Base-by-base conservation (phyloP, 2,888 invertebrate genomes). In the Catocala sponsa region DNA sequence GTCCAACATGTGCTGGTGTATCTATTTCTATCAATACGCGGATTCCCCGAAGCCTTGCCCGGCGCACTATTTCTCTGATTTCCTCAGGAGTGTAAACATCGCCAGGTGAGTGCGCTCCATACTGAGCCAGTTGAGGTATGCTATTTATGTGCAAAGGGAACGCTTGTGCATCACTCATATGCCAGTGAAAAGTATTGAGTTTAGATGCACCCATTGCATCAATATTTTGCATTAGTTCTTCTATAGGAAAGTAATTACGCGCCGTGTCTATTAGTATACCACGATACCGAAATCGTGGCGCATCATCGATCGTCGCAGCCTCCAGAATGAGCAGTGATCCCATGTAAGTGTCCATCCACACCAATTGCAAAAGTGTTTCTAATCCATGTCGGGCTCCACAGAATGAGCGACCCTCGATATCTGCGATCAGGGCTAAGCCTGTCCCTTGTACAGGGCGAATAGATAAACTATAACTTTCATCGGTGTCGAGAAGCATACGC, bases 161-260 rank as follows among this genome's bases (percentile, higher is more conserved):
- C 65, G 98, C 97, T 86, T 98, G 98, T 4, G 98, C 97, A 86
- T 99, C 98, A 0, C 96, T 96, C 32, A 97, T 95, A 79, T 97
- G 97, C 98, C 98, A 98, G 85, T 99, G 99, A 82, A 99, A 97
- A 0, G 98, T 97, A 88, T 99, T 99, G 55, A 99, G 90, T 91
- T 99, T 99, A 68, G 96, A 96, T 65, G 97, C 96, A 0, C 97
- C 96, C 98, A 99, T 98, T 4, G 97, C 98, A 59, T 97, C 96
- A 79, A 99, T 90, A 13, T 97, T 96, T 6, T 96, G 94, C 78
- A 97, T 95, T 50, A 97, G 92, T 60, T 96, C 95, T 38, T 95
- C 94, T 10, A 97, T 91, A 0, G 97, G 96, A 79, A 98, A 96
- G 86, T 96, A 99, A 86, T 98, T 98, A 6, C 98, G 94, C 0